These are phyloP conservation scores for Trichosurus vulpecula DNA, from an alignment of 2,797 vertebrate genomes.

Conservation along the genomic window DNA sequence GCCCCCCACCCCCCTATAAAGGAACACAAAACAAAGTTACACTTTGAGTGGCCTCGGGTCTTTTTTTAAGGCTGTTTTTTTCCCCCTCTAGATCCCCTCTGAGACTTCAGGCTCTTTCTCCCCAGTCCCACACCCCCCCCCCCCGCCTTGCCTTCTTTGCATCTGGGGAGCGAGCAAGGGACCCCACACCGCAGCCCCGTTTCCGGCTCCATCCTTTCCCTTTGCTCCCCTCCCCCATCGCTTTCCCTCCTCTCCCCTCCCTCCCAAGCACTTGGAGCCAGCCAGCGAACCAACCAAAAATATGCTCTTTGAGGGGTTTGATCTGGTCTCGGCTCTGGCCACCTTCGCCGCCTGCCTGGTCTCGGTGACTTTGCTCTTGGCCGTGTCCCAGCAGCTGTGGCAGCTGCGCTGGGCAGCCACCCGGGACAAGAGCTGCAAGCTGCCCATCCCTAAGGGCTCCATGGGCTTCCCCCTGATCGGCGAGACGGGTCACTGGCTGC, in stretches of 20 bases:
- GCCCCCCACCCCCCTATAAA: slow-evolving; percentile 70
- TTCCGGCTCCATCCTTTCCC: neutral
- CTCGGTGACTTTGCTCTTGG: slow-evolving; percentile 94
- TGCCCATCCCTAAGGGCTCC: slow-evolving; percentile 96
- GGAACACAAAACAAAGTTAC: slow-evolving; percentile 79
- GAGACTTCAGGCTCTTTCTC: slow-evolving; percentile 65
- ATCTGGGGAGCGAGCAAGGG: slow-evolving; percentile 64
- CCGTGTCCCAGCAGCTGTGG: slow-evolving; percentile 97
- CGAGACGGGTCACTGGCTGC: slow-evolving; percentile 98
- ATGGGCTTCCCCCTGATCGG: slow-evolving; percentile 98
- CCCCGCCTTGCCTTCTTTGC: slow-evolving; percentile 44
- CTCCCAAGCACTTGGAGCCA: slow-evolving; percentile 73
- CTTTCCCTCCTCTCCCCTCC: slow-evolving; percentile 70
- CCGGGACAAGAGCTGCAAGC: slow-evolving; percentile 95
- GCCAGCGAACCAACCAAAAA: slow-evolving; percentile 80
- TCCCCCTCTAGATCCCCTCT: slow-evolving; percentile 42
- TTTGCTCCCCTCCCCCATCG: slow-evolving; percentile 71
- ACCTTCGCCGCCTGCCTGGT: slow-evolving; percentile 95
- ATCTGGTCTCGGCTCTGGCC: slow-evolving; percentile 95
- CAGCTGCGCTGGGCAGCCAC: slow-evolving; percentile 96
- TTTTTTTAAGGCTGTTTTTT: slow-evolving; percentile 60
- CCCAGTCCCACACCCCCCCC: slow-evolving; percentile 65
- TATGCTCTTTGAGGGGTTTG: slow-evolving; percentile 95
- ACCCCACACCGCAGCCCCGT: slow-evolving; percentile 59
- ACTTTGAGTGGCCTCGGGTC: slow-evolving; percentile 70